These are phyloP conservation scores for Heliothis peltigera DNA, from an alignment of 2,888 invertebrate genomes.

Conservation along the genomic window DNA sequence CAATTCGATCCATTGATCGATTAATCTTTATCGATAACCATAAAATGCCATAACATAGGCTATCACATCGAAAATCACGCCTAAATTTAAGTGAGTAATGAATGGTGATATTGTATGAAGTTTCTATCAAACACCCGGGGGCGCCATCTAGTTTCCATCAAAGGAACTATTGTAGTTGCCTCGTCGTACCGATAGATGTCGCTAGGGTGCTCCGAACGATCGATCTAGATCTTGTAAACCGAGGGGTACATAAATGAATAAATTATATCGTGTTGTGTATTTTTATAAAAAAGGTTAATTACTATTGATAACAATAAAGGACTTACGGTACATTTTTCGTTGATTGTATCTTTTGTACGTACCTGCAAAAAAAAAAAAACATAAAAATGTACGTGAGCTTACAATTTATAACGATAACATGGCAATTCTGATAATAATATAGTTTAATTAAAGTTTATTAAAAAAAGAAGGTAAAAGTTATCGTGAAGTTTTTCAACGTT, in stretches of 20 bases:
- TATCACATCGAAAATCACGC: slow-evolving; percentile 21
- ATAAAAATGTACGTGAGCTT: slow-evolving; percentile 11
- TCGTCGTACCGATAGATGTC: slow-evolving; percentile 73
- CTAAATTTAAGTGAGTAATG: slow-evolving; percentile 1
- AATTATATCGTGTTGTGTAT: slow-evolving; percentile 49
- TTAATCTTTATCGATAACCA: slow-evolving; percentile 49
- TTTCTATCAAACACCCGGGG: slow-evolving; percentile 29
- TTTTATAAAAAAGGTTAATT: slow-evolving; percentile 50
- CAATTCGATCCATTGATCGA: slow-evolving; percentile 48
- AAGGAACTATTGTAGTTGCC: slow-evolving; percentile 69
- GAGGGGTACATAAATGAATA: slow-evolving; percentile 69
- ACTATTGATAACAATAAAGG: slow-evolving; percentile 45
- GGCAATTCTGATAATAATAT: background rate
- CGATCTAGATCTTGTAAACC: slow-evolving; percentile 27
- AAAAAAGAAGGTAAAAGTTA: background rate
- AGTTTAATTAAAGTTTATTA: background rate
- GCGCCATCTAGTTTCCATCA: slow-evolving; percentile 71
- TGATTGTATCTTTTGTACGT: slow-evolving; percentile 63
- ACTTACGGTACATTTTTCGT: slow-evolving; percentile 62
- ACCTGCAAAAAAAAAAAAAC: slow-evolving; percentile 75
- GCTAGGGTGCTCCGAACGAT: slow-evolving; percentile 38
- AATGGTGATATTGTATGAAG: slow-evolving; percentile 18
- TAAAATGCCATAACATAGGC: slow-evolving; percentile 36
- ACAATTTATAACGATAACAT: background rate
- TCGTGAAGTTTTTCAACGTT: too few relatives aligned